Evolutionary conservation across 2,888 invertebrate species (phyloP), one percentile per base, ranked within the genome.

Genomic region (Luperina nickerlii): DNA sequence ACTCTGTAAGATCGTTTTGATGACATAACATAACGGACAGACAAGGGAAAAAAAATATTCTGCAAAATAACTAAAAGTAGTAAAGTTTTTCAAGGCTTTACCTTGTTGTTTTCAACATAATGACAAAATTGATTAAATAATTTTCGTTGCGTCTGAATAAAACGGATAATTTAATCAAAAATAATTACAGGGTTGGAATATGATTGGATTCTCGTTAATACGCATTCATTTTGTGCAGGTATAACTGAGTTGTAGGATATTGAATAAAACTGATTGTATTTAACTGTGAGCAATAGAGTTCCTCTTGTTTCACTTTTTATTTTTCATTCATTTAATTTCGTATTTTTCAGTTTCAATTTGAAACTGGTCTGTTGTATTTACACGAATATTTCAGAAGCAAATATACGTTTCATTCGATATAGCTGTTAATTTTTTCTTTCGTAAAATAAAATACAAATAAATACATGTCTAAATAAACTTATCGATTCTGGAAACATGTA

Each of bases 181-280:
- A 66, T 79, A 84, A 84, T 84, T 42, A 79, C 63, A 74, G 27
- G 13, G 48, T 65, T 48, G 11, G 51, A 48, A 71, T n/a, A 42
- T 75, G 32, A 78, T 71, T 67, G 62, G 18, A 69, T 68, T 48
- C 73, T 78, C 74, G 69, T 76, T 75, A 76, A 48, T 24, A n/a
- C n/a, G 51, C 8, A 78, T 85, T 85, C 76, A 85, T 32, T 27
- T 20, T 4, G 6, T 27, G 42, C 1, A 32, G 32, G 32, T 74
- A 48, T 45, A 51, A 63, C 45, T 27, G 5, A 57, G 45, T 24
- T 63, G 20, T 45, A 65, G 42, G 7, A 65, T 51, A 20, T 66
- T 66, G 72, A 76, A 67, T 67, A 82, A 69, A 65, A 62, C 60
- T 48, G 24, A 51, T 66, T 76, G 68, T 38, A 68, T 76, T 24